A percentile compares a stretch with the other conserved stretches of the same genome.
Conservation (phyloP, 53 echinoderm and acorn worm species). For the Paelopatides confundens region DNA sequence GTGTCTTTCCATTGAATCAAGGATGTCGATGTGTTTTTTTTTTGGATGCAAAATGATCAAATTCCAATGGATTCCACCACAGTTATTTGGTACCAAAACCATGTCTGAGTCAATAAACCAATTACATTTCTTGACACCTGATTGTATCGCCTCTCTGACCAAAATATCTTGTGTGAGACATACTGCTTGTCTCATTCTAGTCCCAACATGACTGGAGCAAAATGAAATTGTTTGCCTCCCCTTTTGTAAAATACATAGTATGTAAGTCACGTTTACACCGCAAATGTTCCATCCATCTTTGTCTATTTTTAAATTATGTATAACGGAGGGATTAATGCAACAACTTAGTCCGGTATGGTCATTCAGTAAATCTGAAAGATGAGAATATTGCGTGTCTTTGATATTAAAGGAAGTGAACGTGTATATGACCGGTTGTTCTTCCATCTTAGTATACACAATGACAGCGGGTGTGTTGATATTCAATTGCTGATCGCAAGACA, state of each 20-base stretch:
- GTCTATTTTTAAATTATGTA: background rate
- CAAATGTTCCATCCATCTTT: background rate
- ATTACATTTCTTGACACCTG: background rate
- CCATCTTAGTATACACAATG: background rate
- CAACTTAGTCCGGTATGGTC: background rate
- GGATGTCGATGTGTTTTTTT: conserved; percentile 13
- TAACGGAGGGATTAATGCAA: background rate
- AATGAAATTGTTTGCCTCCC: background rate
- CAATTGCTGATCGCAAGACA: background rate
- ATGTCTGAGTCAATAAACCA: background rate
- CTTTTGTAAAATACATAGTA: background rate
- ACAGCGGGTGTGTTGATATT: background rate
- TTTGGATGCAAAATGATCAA: conserved; percentile 1
- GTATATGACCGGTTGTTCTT: background rate
- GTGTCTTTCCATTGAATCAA: background rate
- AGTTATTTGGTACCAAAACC: background rate
- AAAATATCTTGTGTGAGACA: background rate
- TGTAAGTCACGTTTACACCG: background rate
- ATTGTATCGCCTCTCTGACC: background rate
- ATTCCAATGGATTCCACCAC: background rate
- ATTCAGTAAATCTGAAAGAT: background rate
- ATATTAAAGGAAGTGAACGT: background rate
- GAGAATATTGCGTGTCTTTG: background rate
- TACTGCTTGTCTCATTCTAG: background rate
- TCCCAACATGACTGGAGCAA: background rate